These are phyloP conservation scores for Percopsis omiscomaycus DNA, from an alignment of 2,797 vertebrate species.

Conservation along the genomic window DNA sequence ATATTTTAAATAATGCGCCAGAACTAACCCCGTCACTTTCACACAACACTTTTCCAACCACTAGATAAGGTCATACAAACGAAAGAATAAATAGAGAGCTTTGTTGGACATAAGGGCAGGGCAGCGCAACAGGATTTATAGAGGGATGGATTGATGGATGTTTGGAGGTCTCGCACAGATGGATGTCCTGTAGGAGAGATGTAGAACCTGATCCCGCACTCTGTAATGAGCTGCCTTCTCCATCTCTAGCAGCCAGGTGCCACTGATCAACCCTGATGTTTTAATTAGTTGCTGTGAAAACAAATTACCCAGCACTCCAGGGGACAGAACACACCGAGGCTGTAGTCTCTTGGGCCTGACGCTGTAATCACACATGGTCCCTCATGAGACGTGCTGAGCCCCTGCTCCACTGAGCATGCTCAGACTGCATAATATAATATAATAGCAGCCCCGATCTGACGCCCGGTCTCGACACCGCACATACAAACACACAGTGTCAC, in stretches of 20 bases:
- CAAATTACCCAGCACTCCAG: slow-evolving; percentile 55
- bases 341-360: not conserved
- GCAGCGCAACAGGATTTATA: not conserved
- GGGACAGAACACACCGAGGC: slow-evolving; percentile 6
- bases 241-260: slow-evolving; percentile 40
- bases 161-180: slow-evolving; percentile 29
- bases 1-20: no score
- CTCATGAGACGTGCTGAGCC: no score
- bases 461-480: not conserved
- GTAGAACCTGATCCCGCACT: not conserved
- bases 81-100: not conserved
- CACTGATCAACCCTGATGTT: slow-evolving; percentile 58
- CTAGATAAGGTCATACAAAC: not conserved
- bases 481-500: no score
- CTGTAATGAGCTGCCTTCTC: slow-evolving; percentile 21
- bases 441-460: no score
- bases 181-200: slow-evolving; percentile 27
- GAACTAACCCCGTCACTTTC: not conserved
- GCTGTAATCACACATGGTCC: slow-evolving; percentile 28
- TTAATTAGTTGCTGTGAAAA: slow-evolving; percentile 67
- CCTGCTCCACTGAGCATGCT: no score
- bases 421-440: no score
- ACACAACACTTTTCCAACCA: not conserved
- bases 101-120: not conserved
- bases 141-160: slow-evolving; percentile 37